phyloP scores from a whole-genome alignment of 2,888 invertebrate genomes.

The Cephalotes varians region DNA sequence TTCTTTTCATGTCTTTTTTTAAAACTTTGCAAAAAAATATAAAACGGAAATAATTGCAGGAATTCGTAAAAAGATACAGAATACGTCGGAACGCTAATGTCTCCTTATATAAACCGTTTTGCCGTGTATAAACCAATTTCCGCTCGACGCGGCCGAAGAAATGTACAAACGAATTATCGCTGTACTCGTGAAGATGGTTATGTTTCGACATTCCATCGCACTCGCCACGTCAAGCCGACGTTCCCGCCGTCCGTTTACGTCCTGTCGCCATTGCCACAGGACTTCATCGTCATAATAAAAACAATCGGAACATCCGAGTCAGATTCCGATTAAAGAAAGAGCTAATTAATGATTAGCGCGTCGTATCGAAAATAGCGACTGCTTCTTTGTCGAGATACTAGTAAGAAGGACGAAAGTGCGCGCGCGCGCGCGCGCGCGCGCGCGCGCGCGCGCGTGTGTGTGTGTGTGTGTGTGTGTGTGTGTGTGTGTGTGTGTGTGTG shows the following conservation, averaged over 20 bases:
- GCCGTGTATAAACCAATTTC: too few species aligned
- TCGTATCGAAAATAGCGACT: constrained; percentile 63
- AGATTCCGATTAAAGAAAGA: constrained; percentile 63
- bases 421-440: too few species aligned
- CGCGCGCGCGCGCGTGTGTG: too few species aligned
- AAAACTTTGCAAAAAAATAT: not conserved
- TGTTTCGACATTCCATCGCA: constrained; percentile 69
- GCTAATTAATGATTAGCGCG: constrained; percentile 73
- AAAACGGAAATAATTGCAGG: constrained; percentile 10
- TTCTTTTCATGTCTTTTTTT: not conserved
- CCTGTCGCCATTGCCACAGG: constrained; percentile 32
- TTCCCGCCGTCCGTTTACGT: constrained; percentile 35
- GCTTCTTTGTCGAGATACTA: constrained; percentile 34
- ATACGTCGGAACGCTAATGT: constrained; percentile 13
- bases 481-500: too few species aligned
- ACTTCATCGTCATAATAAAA: constrained; percentile 55
- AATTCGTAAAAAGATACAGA: not conserved
- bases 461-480: too few species aligned
- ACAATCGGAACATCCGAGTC: constrained; percentile 59
- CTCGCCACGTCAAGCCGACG: constrained; percentile 67
- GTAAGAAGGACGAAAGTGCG: constrained; percentile 19
- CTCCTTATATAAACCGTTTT: constrained; percentile 22
- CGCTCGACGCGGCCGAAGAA: constrained; percentile 42
- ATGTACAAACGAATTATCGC: constrained; percentile 50
- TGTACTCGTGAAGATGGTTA: constrained; percentile 65